phyloP scores from a whole-genome alignment of 2,888 invertebrate species.

The Cantharis flavilabris region DNA sequence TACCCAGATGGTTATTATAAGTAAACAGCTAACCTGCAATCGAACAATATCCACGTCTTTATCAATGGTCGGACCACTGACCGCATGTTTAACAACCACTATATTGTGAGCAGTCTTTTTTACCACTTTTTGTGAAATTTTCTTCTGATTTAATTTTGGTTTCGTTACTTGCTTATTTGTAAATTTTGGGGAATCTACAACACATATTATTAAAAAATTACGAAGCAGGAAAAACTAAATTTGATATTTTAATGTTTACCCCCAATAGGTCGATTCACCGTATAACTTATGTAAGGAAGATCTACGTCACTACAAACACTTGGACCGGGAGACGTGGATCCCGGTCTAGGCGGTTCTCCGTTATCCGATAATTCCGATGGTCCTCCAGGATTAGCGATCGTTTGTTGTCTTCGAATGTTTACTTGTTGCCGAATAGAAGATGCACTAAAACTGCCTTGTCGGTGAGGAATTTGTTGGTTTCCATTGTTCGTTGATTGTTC shows the following conservation, averaged over 20 bases:
- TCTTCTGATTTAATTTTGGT: slow-evolving; percentile 43
- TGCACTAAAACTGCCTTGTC: slow-evolving; percentile 42
- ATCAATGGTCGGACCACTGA: slow-evolving; percentile 64
- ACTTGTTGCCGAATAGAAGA: slow-evolving; percentile 34
- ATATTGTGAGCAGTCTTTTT: slow-evolving; percentile 71
- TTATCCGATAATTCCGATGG: slow-evolving; percentile 40
- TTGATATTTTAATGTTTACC: slow-evolving; percentile 55
- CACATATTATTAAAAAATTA: not conserved
- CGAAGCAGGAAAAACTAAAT: not conserved
- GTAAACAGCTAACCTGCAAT: slow-evolving; percentile 60
- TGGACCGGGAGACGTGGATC: slow-evolving; percentile 82
- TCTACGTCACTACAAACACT: slow-evolving; percentile 90
- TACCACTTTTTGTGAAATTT: slow-evolving; percentile 55
- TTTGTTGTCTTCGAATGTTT: slow-evolving; percentile 51
- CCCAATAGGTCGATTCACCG: slow-evolving; percentile 86
- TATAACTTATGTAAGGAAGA: slow-evolving; percentile 89
- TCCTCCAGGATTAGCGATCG: slow-evolving; percentile 53
- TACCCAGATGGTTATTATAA: not conserved
- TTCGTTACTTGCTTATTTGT: slow-evolving; percentile 62
- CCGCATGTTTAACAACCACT: slow-evolving; percentile 78
- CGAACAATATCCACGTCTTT: slow-evolving; percentile 77
- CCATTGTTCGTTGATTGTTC: slow-evolving; percentile 50
- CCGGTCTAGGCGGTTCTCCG: slow-evolving; percentile 61
- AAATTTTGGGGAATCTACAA: slow-evolving; percentile 80
- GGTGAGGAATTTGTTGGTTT: slow-evolving; percentile 33